Conservation (phyloP, 1,140 invertebrate genomes). For the Hypsibius dujardini region DNA sequence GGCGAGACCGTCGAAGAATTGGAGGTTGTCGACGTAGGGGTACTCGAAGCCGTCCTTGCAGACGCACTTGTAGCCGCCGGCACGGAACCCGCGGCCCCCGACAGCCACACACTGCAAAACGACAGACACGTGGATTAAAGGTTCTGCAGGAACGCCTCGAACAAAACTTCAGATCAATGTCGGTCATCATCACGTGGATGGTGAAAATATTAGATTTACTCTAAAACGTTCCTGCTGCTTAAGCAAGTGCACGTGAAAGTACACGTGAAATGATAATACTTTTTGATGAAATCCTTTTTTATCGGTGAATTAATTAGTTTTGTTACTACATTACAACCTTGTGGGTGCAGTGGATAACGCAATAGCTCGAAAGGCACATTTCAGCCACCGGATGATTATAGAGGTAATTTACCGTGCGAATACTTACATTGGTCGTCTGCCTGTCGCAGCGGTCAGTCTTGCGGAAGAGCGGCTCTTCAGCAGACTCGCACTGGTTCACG, state of each 20-base stretch:
- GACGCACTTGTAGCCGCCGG: constrained; percentile 15
- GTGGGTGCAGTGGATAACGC: too few species aligned
- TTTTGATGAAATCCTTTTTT: too few species aligned
- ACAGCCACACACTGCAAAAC: constrained; percentile 11
- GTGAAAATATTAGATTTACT: too few species aligned
- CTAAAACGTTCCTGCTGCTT: too few species aligned
- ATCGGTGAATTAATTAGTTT: too few species aligned
- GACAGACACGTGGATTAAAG: too few species aligned
- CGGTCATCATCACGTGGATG: too few species aligned
- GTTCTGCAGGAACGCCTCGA: too few species aligned
- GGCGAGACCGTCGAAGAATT: constrained; percentile 8
- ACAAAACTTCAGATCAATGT: too few species aligned
- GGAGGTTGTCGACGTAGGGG: constrained; percentile 6
- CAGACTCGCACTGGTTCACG: constrained; percentile 9
- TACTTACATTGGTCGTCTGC: constrained; percentile 3
- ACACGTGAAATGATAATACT: too few species aligned
- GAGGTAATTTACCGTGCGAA: background rate
- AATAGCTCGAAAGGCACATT: background rate
- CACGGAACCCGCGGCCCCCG: background rate
- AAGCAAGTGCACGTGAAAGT: too few species aligned
- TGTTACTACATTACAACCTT: too few species aligned
- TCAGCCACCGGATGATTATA: background rate
- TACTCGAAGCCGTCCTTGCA: constrained; percentile 14
- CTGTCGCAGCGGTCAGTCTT: constrained; percentile 5
- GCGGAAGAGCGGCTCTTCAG: constrained; percentile 12